Conservation (phyloP, 2,113 vertebrate species). For the Microcebus griseorufus region DNA sequence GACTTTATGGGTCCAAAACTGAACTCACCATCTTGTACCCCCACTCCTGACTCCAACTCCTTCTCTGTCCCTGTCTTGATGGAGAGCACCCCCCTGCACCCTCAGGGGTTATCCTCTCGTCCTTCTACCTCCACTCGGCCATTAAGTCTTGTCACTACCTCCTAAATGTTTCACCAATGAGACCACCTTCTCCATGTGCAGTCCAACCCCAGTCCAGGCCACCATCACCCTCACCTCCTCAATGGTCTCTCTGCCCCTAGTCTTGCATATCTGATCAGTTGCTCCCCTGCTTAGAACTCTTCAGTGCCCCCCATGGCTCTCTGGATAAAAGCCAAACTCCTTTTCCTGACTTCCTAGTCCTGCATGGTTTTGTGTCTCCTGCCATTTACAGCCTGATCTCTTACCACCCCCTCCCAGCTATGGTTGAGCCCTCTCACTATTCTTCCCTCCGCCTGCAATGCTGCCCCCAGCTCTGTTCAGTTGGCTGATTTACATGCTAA, state of each 20-base stretch:
- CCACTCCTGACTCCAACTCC: neutral
- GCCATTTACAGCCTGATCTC: neutral
- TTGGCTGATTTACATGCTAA: neutral
- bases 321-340: neutral
- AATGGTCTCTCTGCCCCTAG: neutral
- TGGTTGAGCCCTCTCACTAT: neutral
- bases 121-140: neutral
- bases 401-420: neutral
- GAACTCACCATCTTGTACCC: neutral
- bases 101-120: neutral
- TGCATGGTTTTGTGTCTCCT: neutral
- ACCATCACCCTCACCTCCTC: neutral
- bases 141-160: neutral
- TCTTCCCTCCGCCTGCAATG: neutral
- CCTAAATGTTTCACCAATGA: neutral
- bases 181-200: neutral
- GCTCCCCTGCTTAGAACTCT: neutral
- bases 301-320: neutral
- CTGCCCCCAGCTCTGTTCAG: neutral
- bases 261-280: neutral
- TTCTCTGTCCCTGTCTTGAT: neutral
- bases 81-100: neutral
- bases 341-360: neutral
- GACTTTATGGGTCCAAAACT: neutral
- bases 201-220: neutral